A percentile compares a stretch with the other conserved stretches of the same genome.
Conservation (phyloP, 1,140 invertebrate species). For the Manduca sexta region DNA sequence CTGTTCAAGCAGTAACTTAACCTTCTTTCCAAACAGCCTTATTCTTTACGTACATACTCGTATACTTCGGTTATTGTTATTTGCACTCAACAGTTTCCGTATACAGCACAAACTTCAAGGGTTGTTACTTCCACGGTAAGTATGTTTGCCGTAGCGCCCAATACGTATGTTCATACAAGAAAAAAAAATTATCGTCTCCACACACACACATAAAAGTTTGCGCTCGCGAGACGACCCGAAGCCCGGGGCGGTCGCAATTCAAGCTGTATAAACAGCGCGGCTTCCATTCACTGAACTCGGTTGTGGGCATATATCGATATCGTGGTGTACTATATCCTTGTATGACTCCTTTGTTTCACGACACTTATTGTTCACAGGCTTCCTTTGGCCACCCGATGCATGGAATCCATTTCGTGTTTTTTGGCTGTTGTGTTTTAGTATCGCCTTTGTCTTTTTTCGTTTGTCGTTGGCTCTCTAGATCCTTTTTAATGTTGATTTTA, state of each 20-base stretch:
- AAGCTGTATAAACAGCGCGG: conserved; percentile 32
- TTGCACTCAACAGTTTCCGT: too few species aligned
- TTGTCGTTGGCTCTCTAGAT: too few species aligned
- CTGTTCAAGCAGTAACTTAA: too few species aligned
- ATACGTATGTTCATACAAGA: not conserved
- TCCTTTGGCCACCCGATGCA: not conserved
- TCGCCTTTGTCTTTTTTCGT: not conserved
- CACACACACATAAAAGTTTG: conserved; percentile 11
- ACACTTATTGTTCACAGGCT: conserved; percentile 2
- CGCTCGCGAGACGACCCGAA: conserved; percentile 29
- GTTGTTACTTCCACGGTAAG: too few species aligned
- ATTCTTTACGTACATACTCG: too few species aligned
- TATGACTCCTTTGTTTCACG: conserved; percentile 41
- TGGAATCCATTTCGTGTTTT: not conserved
- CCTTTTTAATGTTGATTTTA: too few species aligned
- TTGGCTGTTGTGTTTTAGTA: not conserved
- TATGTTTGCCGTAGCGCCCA: too few species aligned
- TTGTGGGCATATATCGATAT: conserved; percentile 39
- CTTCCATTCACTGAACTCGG: conserved; percentile 24
- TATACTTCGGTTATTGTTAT: too few species aligned
- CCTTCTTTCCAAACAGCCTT: too few species aligned
- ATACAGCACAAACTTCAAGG: too few species aligned
- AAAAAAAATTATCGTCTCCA: conserved; percentile 16
- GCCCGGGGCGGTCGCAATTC: conserved; percentile 35
- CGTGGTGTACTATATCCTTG: conserved; percentile 29